These are phyloP conservation scores for Xestobium rufovillosum DNA, from an alignment of 2,888 invertebrate species.

Conservation along the genomic window DNA sequence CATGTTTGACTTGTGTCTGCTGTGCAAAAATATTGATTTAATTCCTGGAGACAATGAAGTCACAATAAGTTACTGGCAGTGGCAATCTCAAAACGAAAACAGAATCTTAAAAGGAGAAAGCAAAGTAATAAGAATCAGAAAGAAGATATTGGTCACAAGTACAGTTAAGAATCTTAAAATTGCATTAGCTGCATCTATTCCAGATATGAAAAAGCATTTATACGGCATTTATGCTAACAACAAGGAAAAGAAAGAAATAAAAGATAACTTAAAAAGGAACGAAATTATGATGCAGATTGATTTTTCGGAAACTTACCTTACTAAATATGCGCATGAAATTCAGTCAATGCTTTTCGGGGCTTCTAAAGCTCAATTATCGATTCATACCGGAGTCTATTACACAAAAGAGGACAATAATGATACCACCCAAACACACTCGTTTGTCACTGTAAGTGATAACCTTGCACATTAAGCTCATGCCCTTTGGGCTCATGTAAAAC, in stretches of 20 bases:
- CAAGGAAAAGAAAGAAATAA: slow-evolving; percentile 21
- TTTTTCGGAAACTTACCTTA: slow-evolving; percentile 19
- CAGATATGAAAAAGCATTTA: slow-evolving; percentile 11
- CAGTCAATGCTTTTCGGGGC: slow-evolving; percentile 16
- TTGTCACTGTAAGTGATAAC: slow-evolving; percentile 24
- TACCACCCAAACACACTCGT: slow-evolving; percentile 17
- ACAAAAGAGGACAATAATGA: slow-evolving; percentile 15
- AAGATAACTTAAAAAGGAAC: slow-evolving; percentile 11
- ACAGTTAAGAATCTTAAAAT: slow-evolving; percentile 11
- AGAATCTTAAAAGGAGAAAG: slow-evolving; percentile 12
- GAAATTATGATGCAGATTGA: slow-evolving; percentile 20
- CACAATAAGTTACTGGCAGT: slow-evolving; percentile 10
- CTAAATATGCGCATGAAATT: slow-evolving; percentile 19
- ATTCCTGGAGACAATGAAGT: slow-evolving; percentile 8
- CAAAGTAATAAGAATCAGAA: slow-evolving; percentile 10
- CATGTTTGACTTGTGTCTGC: slow-evolving; percentile 9
- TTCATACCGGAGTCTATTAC: slow-evolving; percentile 19
- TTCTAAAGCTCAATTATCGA: slow-evolving; percentile 16
- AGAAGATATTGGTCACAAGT: slow-evolving; percentile 9
- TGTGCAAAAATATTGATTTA: slow-evolving; percentile 9
- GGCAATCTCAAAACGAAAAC: slow-evolving; percentile 12
- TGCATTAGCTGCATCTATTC: slow-evolving; percentile 10
- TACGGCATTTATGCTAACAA: slow-evolving; percentile 11
- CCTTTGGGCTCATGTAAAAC: slow-evolving; percentile 24
- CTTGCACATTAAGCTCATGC: slow-evolving; percentile 22